Conservation (phyloP, 2,888 invertebrate species). For the Amitus sp. region DNA sequence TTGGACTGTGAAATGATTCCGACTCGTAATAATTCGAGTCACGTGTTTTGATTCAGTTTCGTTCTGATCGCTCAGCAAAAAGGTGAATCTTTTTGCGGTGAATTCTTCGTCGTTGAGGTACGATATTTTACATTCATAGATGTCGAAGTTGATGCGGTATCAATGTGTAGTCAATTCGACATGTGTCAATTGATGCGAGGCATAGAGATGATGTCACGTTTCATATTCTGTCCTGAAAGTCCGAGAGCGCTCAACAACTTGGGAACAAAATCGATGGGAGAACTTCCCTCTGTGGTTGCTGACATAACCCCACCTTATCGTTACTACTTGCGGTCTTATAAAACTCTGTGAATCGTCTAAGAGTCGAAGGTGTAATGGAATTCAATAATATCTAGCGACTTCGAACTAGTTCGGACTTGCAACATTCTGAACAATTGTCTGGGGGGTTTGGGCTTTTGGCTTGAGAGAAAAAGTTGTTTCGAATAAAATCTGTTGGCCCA, state of each 20-base stretch:
- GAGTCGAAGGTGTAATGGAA: not conserved
- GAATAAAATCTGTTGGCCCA: too few species aligned
- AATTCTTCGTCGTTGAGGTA: not conserved
- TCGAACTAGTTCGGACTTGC: too few species aligned
- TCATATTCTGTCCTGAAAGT: constrained; percentile 31
- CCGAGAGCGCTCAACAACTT: constrained; percentile 21
- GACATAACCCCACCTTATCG: constrained; percentile 14
- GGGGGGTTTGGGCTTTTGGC: too few species aligned
- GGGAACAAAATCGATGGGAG: constrained; percentile 26
- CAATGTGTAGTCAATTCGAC: constrained; percentile 32
- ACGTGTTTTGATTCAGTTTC: too few species aligned
- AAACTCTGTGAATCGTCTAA: not conserved
- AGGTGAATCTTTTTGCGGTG: too few species aligned
- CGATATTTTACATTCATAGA: not conserved
- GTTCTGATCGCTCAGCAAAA: too few species aligned
- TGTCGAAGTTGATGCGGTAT: constrained; percentile 4
- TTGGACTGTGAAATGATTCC: too few species aligned
- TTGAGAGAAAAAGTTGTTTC: too few species aligned
- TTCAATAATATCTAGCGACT: too few species aligned
- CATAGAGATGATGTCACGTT: constrained; percentile 30
- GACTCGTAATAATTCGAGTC: too few species aligned
- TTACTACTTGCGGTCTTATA: constrained; percentile 10
- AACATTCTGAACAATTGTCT: too few species aligned
- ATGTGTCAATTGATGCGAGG: constrained; percentile 26
- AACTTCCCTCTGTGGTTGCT: constrained; percentile 24